A percentile compares a stretch with the other conserved stretches of the same genome.
These are phyloP conservation scores for Coilia nasus DNA, from an alignment of 2,797 vertebrate genomes.

Conservation along the genomic window DNA sequence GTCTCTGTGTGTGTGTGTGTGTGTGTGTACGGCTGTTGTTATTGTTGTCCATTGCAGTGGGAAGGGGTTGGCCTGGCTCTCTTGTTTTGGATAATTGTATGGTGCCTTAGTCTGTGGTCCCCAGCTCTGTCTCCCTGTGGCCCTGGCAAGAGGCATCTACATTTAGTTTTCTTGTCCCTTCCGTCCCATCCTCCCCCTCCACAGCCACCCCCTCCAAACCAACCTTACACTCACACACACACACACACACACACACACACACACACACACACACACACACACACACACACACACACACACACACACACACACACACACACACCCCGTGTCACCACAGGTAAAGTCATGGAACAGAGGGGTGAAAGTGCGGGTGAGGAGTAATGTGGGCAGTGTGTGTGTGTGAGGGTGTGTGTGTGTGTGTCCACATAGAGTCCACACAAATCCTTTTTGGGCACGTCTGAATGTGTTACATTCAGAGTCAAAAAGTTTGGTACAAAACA, in stretches of 20 bases:
- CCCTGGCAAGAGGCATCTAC: constrained; percentile 72
- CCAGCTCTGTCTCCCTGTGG: constrained; percentile 80
- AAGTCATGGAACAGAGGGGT: background rate
- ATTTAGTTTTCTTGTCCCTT: constrained; percentile 76
- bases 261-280: no score
- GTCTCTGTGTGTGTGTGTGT: constrained; percentile 22
- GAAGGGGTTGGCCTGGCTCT: constrained; percentile 75
- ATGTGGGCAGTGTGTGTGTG: background rate
- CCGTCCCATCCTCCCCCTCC: constrained; percentile 70
- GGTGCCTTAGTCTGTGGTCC: constrained; percentile 79
- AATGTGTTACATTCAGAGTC: background rate
- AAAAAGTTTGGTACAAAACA: background rate
- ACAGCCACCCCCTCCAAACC: constrained; percentile 47
- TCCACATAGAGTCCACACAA: background rate
- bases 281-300: no score
- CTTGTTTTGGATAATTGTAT: constrained; percentile 86
- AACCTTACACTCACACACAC: no score
- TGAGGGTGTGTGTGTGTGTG: background rate
- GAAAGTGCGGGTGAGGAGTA: background rate
- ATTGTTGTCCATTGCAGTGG: constrained; percentile 70
- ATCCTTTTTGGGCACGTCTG: background rate
- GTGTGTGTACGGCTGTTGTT: constrained; percentile 55
- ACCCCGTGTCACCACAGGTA: background rate
- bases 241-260: no score
- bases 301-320: no score